Conservation (phyloP, 2,797 vertebrate species). For the Centropyge bicolor region DNA sequence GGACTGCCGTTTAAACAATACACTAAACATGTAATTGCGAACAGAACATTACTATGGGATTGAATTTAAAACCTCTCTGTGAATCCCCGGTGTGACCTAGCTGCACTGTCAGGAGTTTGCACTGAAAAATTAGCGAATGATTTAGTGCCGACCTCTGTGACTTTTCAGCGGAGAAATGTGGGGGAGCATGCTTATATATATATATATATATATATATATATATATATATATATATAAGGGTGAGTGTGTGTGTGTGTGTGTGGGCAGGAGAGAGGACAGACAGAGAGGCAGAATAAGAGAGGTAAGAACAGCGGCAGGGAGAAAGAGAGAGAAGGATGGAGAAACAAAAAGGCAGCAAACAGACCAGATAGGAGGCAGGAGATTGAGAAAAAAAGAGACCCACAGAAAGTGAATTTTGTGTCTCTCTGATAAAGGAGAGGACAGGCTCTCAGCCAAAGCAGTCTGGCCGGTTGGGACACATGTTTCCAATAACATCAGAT, state of each 20-base stretch:
- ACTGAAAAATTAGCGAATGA: slow-evolving; percentile 71
- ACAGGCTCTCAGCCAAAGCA: slow-evolving; percentile 39
- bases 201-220: slow-evolving; percentile 18
- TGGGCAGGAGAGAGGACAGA: slow-evolving; percentile 26
- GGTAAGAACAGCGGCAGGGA: slow-evolving; percentile 3
- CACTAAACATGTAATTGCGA: slow-evolving; percentile 80
- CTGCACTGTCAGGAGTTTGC: slow-evolving; percentile 64
- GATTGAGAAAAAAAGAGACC: slow-evolving; percentile 31
- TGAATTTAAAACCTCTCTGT: slow-evolving; percentile 70
- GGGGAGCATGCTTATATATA: slow-evolving; percentile 41
- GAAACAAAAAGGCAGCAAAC: slow-evolving; percentile 37
- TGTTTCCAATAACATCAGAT: slow-evolving; percentile 66
- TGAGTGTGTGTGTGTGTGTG: slow-evolving; percentile 17
- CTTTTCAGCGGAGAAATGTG: slow-evolving; percentile 50
- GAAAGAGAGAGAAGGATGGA: slow-evolving; percentile 8
- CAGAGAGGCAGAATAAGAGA: neutral
- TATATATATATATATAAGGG: too few species aligned
- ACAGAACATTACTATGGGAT: slow-evolving; percentile 73
- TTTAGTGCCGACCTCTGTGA: slow-evolving; percentile 68
- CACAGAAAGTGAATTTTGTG: slow-evolving; percentile 41
- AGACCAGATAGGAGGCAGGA: slow-evolving; percentile 21
- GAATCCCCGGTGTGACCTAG: slow-evolving; percentile 69
- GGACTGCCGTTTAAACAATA: slow-evolving; percentile 81
- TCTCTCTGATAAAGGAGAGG: slow-evolving; percentile 53
- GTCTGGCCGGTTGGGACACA: slow-evolving; percentile 54